These are phyloP conservation scores for Dissostichus mawsoni DNA, from an alignment of 2,113 vertebrate species.

Conservation along the genomic window DNA sequence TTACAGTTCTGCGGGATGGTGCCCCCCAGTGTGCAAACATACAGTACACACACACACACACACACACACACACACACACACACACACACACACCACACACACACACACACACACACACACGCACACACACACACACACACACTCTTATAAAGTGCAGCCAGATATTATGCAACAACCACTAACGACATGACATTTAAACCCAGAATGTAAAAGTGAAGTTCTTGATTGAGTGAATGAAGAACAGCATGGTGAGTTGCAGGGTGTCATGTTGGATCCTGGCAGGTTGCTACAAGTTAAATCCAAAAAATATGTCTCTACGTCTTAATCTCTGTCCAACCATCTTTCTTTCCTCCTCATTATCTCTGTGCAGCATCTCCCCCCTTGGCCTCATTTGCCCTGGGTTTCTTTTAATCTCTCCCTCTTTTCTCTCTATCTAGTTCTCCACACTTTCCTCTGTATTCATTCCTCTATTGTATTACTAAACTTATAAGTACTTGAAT, in stretches of 20 bases:
- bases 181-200: constrained; percentile 32
- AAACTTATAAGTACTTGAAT: background rate
- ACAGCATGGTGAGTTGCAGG: constrained; percentile 2
- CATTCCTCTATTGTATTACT: background rate
- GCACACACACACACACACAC: constrained; percentile 21
- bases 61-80: too few relatives aligned
- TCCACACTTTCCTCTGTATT: background rate
- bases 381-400: background rate
- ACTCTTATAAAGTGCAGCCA: background rate
- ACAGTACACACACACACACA: too few relatives aligned
- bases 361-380: accelerated
- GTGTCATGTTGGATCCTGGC: background rate
- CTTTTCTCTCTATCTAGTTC: too few relatives aligned
- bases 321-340: background rate
- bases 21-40: constrained; percentile 33
- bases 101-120: too few relatives aligned
- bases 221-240: background rate
- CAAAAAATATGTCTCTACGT: background rate
- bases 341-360: background rate
- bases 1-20: constrained; percentile 52
- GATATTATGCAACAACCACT: constrained; percentile 59
- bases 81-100: too few relatives aligned
- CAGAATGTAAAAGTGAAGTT: constrained; percentile 49
- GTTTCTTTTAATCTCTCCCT: background rate
- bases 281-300: constrained; percentile 18